phyloP scores from a whole-genome alignment of 2,888 invertebrate species.

The Heliconius erato region DNA sequence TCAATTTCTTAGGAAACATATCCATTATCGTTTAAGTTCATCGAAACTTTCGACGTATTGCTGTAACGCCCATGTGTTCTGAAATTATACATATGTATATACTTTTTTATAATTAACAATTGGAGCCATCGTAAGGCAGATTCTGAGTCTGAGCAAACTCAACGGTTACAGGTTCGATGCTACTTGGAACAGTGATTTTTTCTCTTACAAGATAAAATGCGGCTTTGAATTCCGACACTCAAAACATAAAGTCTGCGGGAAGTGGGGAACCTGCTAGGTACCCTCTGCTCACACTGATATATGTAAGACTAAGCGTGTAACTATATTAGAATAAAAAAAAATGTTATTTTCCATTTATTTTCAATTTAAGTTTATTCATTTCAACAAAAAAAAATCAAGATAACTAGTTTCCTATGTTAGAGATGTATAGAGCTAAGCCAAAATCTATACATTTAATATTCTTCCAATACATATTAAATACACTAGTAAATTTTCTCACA shows the following conservation, averaged over 20 bases:
- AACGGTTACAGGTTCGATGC: too few relatives aligned
- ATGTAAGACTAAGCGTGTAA: too few relatives aligned
- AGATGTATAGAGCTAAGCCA: neutral
- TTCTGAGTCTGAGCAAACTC: neutral
- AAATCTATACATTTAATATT: neutral
- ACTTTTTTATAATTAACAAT: constrained; percentile 17
- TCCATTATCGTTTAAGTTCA: constrained; percentile 32
- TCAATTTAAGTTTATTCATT: too few relatives aligned
- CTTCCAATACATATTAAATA: neutral
- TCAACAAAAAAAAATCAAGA: too few relatives aligned
- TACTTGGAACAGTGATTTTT: too few relatives aligned
- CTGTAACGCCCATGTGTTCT: constrained; percentile 27
- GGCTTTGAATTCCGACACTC: too few relatives aligned
- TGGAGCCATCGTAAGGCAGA: neutral
- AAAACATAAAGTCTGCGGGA: too few relatives aligned
- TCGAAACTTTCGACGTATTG: constrained; percentile 23
- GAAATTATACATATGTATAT: constrained; percentile 5
- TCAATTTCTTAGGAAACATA: constrained; percentile 31
- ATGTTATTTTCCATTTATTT: too few relatives aligned
- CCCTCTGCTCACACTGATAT: too few relatives aligned
- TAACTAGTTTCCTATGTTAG: neutral
- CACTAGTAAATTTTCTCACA: constrained; percentile 14
- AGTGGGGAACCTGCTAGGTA: too few relatives aligned
- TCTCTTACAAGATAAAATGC: too few relatives aligned
- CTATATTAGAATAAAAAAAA: too few relatives aligned